Percentiles rank a stretch among this genome's conserved stretches.
phyloP scores from a whole-genome alignment of 1,140 invertebrate genomes.

The Pseudoatta argentina region DNA sequence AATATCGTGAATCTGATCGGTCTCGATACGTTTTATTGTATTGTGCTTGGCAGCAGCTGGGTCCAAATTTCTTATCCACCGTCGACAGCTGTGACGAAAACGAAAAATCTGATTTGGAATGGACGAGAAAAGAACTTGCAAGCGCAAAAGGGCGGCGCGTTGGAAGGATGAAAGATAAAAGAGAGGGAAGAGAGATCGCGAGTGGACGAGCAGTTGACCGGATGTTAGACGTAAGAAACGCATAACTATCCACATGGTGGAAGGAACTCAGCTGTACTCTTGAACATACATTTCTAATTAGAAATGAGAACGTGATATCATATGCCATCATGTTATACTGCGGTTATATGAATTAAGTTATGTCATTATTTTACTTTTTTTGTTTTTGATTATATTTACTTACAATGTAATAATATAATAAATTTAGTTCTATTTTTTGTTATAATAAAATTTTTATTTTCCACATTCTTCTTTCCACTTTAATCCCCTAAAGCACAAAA shows the following conservation, averaged over 20 bases:
- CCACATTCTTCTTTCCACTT: too few relatives aligned
- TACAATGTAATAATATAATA: too few relatives aligned
- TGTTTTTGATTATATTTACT: too few relatives aligned
- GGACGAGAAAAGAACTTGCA: slow-evolving; percentile 69
- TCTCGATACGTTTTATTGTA: slow-evolving; percentile 39
- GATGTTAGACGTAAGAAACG: slow-evolving; percentile 37
- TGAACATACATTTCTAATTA: too few relatives aligned
- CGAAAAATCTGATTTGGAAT: slow-evolving; percentile 77
- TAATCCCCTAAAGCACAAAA: too few relatives aligned
- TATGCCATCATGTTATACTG: too few relatives aligned
- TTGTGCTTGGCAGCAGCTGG: slow-evolving; percentile 82
- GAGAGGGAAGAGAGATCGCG: slow-evolving; percentile 14
- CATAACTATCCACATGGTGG: neutral
- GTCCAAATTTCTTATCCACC: slow-evolving; percentile 87
- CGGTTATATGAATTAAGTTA: too few relatives aligned
- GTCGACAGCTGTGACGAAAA: slow-evolving; percentile 86
- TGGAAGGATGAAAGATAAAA: slow-evolving; percentile 42
- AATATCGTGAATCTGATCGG: slow-evolving; percentile 3
- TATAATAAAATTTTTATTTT: too few relatives aligned
- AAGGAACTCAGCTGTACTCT: too few relatives aligned
- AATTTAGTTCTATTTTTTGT: too few relatives aligned
- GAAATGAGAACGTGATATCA: too few relatives aligned
- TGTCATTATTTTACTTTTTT: too few relatives aligned
- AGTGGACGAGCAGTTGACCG: slow-evolving; percentile 4
- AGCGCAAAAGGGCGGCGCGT: neutral